Base-by-base conservation (phyloP, 2,113 vertebrate genomes). In the Tragulus kanchil region DNA sequence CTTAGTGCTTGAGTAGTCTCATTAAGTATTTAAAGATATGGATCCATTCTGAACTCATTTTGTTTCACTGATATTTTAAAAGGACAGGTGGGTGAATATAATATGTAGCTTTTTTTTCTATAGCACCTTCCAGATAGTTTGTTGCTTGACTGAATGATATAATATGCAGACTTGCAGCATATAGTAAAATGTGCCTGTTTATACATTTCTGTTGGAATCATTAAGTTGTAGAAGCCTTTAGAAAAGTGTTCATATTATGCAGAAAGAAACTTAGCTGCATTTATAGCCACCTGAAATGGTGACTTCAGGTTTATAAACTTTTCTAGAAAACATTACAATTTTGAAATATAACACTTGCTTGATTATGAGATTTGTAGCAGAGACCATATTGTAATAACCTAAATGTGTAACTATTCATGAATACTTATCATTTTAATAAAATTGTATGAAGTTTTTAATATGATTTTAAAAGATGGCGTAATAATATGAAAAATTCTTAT, bases 361-460 rank as follows among this genome's bases (percentile, higher is more conserved):
- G 62, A 15, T 95, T 90, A 69, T 56, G 26, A 50, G 31, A 52
- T 73, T 77, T 83, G 42, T 31, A 62, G 62, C 69, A 77, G 6
- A 77, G 16, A 62, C 0, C 23, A 36, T 87, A 5, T 69, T 62
- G 69, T 82, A 87, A 56, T 78, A 65, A 61, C 14, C 48, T 65
- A 64, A 89, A 77, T 59, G 31, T 8, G 12, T 59, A 93, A 67
- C 8, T 77, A 26, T 56, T 62, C 65, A 67, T 67, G 21, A 90
- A 82, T 69, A 58, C 21, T 87, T 77, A 75, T 5, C 42, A 13
- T n/a, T 95, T 93, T 65, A 93, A 77, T 90, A 65, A 83, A 90
- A 87, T 25, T 52, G 67, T 65, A 59, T 87, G 23, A 69, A 84
- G n/a, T 71, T 12, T 90, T 73, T 73, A 78, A 42, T 36, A 42